These are phyloP conservation scores for Steromphala cineraria DNA, from an alignment of 2,888 invertebrate genomes.

Conservation along the genomic window DNA sequence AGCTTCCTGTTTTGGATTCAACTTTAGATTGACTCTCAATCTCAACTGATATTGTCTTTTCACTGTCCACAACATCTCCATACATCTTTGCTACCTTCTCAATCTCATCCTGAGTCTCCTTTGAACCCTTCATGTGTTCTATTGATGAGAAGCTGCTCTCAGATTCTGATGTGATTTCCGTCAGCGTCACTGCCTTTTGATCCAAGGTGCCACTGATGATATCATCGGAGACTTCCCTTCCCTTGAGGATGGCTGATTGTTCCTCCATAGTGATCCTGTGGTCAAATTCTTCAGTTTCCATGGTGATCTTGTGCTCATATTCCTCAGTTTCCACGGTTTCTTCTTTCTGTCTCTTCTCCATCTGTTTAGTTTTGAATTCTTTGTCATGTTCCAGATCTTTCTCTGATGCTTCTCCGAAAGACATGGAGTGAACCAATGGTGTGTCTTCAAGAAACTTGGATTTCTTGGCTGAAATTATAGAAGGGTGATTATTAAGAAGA, in stretches of 20 bases:
- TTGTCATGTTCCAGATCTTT: constrained; percentile 1
- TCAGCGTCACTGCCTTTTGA: too few species aligned
- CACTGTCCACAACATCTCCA: not conserved
- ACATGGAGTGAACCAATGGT: constrained; percentile 43
- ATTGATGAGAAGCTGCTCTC: not conserved
- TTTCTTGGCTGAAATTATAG: constrained; percentile 32
- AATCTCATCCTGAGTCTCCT: not conserved
- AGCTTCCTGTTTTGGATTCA: too few species aligned
- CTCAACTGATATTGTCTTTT: not conserved
- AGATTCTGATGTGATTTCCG: not conserved
- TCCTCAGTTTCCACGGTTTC: constrained; percentile 7
- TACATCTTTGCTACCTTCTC: constrained; percentile 18
- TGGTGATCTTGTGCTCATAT: not conserved
- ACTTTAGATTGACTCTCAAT: not conserved
- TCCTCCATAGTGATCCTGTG: not conserved
- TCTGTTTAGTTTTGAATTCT: not conserved
- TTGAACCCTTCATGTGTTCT: not conserved
- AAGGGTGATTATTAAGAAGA: not conserved
- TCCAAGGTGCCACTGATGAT: too few species aligned
- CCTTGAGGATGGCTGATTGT: not conserved
- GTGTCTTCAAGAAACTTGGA: constrained; percentile 36
- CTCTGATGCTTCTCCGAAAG: constrained; percentile 26
- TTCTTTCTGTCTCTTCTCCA: not conserved
- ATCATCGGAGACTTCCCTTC: not conserved
- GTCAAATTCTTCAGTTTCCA: not conserved